A percentile compares a stretch with the other conserved stretches of the same genome.
These are phyloP conservation scores for Flabesymbios commensalis DNA, from an alignment of 2,888 invertebrate genomes.

Conservation along the genomic window DNA sequence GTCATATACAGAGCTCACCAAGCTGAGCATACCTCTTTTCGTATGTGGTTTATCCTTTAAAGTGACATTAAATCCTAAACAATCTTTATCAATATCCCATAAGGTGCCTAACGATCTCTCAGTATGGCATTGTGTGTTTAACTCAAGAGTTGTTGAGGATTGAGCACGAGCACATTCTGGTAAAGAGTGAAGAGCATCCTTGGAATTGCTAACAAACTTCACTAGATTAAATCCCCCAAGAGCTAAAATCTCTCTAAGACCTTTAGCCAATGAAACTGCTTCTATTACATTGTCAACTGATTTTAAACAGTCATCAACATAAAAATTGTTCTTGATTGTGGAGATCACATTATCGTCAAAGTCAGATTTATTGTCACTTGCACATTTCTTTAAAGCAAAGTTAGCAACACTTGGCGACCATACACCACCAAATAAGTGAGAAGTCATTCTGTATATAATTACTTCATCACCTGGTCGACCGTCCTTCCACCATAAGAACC, in stretches of 20 bases:
- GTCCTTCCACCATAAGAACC: constrained; percentile 26
- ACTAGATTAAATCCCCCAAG: constrained; percentile 5
- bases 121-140: constrained; percentile 2
- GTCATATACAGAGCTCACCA: constrained; percentile 1
- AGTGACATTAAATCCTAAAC: neutral
- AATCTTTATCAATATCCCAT: constrained; percentile 6
- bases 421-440: constrained; percentile 8
- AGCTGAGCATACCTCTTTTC: neutral
- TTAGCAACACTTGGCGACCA: constrained; percentile 7
- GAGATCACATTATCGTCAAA: neutral
- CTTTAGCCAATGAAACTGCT: neutral
- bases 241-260: neutral
- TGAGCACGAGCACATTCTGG: constrained; percentile 2
- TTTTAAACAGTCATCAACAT: constrained; percentile 14
- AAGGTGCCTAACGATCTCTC: constrained; percentile 10
- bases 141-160: neutral
- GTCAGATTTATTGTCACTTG: neutral
- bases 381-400: constrained; percentile 1
- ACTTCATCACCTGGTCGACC: neutral
- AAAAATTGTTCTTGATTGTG: constrained; percentile 3
- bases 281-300: neutral
- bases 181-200: neutral
- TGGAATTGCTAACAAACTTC: constrained; percentile 3
- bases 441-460: constrained; percentile 3
- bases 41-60: neutral